phyloP scores from a whole-genome alignment of 1,140 invertebrate species.

The Musca vetustissima region DNA sequence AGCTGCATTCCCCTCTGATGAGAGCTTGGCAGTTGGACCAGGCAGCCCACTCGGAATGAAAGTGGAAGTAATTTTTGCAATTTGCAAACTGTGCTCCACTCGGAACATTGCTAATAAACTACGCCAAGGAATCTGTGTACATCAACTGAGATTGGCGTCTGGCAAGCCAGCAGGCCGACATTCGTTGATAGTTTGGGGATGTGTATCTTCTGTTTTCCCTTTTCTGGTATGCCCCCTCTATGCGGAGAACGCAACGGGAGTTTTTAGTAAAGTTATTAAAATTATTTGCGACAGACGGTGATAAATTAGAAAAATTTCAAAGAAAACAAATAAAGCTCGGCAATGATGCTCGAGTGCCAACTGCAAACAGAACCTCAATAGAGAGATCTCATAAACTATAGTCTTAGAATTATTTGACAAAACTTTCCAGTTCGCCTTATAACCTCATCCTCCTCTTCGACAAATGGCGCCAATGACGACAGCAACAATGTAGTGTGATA shows the following conservation, averaged over 20 bases:
- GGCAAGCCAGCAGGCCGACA: neutral
- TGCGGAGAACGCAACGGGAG: neutral
- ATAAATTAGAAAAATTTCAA: slow-evolving; percentile 25
- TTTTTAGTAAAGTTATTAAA: slow-evolving; percentile 23
- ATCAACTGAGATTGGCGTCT: neutral
- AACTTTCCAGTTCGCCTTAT: neutral
- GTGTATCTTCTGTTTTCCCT: neutral
- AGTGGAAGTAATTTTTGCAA: slow-evolving; percentile 24
- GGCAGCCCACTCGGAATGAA: neutral
- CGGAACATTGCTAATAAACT: slow-evolving; percentile 9
- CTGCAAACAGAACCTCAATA: slow-evolving; percentile 5
- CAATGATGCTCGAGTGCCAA: neutral
- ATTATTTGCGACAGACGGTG: slow-evolving; percentile 25
- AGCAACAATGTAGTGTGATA: too few relatives aligned
- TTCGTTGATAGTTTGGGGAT: neutral
- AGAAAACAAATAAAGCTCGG: slow-evolving; percentile 17
- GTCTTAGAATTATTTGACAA: slow-evolving; percentile 17
- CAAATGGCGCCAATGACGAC: too few relatives aligned
- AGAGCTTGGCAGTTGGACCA: neutral
- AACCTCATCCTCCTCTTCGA: too few relatives aligned
- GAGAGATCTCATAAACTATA: slow-evolving; percentile 11
- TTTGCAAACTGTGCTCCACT: slow-evolving; percentile 5
- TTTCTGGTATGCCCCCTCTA: neutral
- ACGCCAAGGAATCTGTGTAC: neutral
- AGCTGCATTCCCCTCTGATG: neutral